Base-by-base conservation (phyloP, 1,140 invertebrate genomes). In the Lanistes nyassanus region DNA sequence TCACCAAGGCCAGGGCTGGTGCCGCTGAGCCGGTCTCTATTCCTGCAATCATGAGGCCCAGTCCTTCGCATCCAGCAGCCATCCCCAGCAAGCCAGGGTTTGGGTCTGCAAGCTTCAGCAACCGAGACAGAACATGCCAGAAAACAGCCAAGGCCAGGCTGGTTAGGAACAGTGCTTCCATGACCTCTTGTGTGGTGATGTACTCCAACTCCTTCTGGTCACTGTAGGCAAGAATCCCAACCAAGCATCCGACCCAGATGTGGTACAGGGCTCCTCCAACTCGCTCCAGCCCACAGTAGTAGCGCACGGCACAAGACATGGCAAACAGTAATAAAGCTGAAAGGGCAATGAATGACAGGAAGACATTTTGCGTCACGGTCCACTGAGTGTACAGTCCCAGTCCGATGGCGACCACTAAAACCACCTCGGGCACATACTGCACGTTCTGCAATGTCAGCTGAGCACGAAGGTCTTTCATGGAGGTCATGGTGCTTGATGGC, bases 301-400 rank as follows among this genome's bases (percentile, higher is more conserved):
- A 86, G 55, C 79, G 80, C 19, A 86, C 75, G 11, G 84, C 85
- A 80, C 80, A 84, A 0, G 85, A 84, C 13, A 86, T 76, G 29
- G 74, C 79, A 78, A 87, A 86, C 21, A 88, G 80, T 60, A 87
- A 82, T 36, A 87, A 75, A 21, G 84, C 84, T 13, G 86, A 64
- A 13, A 87, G 47, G 7, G 83, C 77, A 36, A 87, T 79, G 9
- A 83, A 60, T 19, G 87, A 79, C 26, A 88, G 80, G 0, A 80
- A 68, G 1, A 74, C 73, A 66, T 87, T 81, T 51, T 84, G 65
- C 5, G 82, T 84, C 36, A 76, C 75, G 19, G 73, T 66, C 86
- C 86, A 88, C 66, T 85, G 82, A 47, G 80, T 85, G 79, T 87
- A 88, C 74, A 87, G 76, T 19, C 86, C 86, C 11, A 88, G 71